Evolutionary conservation across 2,797 vertebrate species (phyloP), one percentile per base, ranked within the genome.

Genomic region (Molossus molossus): DNA sequence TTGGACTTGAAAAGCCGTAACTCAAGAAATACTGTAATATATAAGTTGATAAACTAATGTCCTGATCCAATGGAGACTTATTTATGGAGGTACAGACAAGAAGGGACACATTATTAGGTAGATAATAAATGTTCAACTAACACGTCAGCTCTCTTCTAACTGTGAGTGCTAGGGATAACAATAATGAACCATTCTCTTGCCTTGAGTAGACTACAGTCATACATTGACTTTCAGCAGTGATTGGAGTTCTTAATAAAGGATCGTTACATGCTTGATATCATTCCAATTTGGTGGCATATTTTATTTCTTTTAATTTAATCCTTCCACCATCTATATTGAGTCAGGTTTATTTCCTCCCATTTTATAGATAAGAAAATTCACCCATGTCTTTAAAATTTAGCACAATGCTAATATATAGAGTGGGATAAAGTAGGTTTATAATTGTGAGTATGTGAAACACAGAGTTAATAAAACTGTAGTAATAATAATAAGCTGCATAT

Each of bases 331-430:
- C 40, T 72, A 8, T 77, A 10, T 69, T 65, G 77, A 87, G 48
- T 75, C 53, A 81, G 6, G 1, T 69, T 40, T 60, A 77, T 57
- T 93, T 90, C 33, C 27, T 84, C 12, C 60, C 10, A 29, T 70
- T 67, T 94, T 65, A 37, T 37, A 77, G 33, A 80, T 57, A 10
- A 96, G 37, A 73, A 91, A 88, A 88, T 67, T 91, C 4, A 83
- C 14, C 2, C 17, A 1, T 37, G 23, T 70, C 25, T 83, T 96
- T 87, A 33, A 84, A 85, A 58, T 90, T 90, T 70, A 84, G 27
- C 14, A 76, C 8, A 62, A 11, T 53, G 18, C 10, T 87, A 9
- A 70, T 82, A 25, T 27, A 48, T 21, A 37, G 20, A 21, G n/a
- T 25, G 33, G 57, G 21, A 4, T 37, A 58, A 25, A 79, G 55